Percentiles rank a stretch among this genome's conserved stretches.
Conservation (phyloP, 2,113 vertebrate genomes). For the Ifrita kowaldi region DNA sequence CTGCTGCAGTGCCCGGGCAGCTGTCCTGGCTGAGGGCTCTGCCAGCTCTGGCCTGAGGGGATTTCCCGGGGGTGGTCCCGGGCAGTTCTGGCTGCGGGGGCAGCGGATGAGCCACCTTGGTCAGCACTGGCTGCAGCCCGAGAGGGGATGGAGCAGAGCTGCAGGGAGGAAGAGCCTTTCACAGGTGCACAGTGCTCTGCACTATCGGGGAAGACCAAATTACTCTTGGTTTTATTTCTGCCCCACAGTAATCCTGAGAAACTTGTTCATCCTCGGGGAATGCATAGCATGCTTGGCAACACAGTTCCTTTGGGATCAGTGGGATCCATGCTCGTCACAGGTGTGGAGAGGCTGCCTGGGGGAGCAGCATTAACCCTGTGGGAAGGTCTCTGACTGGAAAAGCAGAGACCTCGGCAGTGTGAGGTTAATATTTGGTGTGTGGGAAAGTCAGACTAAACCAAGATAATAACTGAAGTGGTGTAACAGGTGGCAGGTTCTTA, state of each 20-base stretch:
- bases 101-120: neutral
- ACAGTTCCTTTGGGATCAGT: neutral
- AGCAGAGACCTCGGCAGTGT: neutral
- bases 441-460: neutral
- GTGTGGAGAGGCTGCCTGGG: neutral
- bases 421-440: neutral
- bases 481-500: neutral
- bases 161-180: neutral
- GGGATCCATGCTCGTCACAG: fast-evolving
- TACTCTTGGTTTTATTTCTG: neutral
- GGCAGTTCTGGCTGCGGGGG: neutral
- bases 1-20: neutral
- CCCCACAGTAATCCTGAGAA: neutral
- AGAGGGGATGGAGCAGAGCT: neutral
- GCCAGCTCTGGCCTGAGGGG: neutral
- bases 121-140: fast-evolving
- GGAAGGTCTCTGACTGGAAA: neutral
- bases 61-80: neutral
- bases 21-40: neutral
- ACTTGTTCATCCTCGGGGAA: neutral
- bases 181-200: fast-evolving
- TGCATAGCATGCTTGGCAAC: fast-evolving
- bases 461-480: neutral
- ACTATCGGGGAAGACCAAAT: fast-evolving
- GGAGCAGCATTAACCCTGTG: neutral